phyloP scores from a whole-genome alignment of 1,140 invertebrate species.

The Leptinotarsa defecta region DNA sequence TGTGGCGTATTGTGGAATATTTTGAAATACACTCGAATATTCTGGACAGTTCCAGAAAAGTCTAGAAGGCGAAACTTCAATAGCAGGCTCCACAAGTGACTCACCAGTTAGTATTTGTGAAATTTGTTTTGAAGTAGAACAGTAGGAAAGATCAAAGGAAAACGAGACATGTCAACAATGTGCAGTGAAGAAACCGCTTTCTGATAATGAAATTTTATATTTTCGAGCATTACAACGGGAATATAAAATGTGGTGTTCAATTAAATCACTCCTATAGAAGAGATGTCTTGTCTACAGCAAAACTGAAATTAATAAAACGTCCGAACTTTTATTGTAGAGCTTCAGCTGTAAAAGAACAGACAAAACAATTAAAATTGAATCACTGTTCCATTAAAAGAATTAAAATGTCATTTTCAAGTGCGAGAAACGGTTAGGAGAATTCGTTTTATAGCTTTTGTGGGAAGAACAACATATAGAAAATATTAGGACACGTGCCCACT shows the following conservation, averaged over 20 bases:
- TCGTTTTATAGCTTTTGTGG: neutral
- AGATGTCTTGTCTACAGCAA: neutral
- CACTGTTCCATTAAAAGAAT: neutral
- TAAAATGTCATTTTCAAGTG: neutral
- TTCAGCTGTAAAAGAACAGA: neutral
- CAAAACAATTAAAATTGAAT: conserved; percentile 7
- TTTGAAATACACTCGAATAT: too few species aligned
- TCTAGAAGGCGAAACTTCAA: too few species aligned
- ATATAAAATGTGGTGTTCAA: neutral
- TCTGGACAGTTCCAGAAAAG: too few species aligned
- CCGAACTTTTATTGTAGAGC: neutral
- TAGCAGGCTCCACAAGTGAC: too few species aligned
- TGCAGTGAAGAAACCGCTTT: too few species aligned
- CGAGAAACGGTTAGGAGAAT: neutral
- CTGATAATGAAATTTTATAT: too few species aligned
- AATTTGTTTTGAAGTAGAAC: too few species aligned
- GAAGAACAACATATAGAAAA: neutral
- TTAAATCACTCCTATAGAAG: neutral
- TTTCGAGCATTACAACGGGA: too few species aligned
- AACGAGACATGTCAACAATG: too few species aligned
- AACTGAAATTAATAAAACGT: conserved; percentile 1
- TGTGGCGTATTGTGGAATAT: too few species aligned
- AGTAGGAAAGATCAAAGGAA: too few species aligned
- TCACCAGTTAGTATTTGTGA: too few species aligned
- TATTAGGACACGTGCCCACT: neutral